Evolutionary conservation across 2,888 invertebrate genomes (phyloP).

Genomic region (Sinhomidia bicolor): DNA sequence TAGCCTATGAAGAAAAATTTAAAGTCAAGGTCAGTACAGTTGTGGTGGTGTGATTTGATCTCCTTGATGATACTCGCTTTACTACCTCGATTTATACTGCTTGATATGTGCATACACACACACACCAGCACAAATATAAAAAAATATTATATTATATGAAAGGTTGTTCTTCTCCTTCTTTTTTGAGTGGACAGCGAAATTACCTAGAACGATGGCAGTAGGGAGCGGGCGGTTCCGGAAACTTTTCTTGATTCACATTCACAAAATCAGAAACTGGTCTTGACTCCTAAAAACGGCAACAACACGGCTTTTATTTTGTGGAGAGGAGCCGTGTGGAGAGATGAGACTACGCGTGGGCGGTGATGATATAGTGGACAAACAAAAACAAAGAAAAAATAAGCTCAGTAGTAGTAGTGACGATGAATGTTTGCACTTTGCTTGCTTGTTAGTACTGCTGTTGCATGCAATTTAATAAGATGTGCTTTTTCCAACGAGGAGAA

Average conservation of each 20-base stretch:
- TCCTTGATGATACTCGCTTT: constrained; percentile 47
- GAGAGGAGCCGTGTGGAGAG: constrained; percentile 16
- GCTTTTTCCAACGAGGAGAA: constrained; percentile 12
- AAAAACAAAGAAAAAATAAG: constrained; percentile 48
- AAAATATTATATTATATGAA: neutral
- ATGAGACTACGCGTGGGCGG: constrained; percentile 46
- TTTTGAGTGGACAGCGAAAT: neutral
- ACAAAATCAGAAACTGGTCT: constrained; percentile 65
- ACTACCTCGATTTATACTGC: neutral
- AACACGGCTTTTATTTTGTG: constrained; percentile 43
- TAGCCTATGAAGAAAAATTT: constrained; percentile 4
- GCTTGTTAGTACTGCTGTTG: neutral
- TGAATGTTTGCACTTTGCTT: constrained; percentile 51
- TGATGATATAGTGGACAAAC: constrained; percentile 48
- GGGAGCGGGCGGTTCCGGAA: constrained; percentile 65
- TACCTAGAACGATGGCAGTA: constrained; percentile 42
- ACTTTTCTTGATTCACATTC: constrained; percentile 55
- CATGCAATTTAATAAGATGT: neutral
- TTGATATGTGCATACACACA: neutral
- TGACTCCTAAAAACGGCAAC: constrained; percentile 38
- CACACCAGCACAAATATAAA: constrained; percentile 29
- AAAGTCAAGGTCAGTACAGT: constrained; percentile 65
- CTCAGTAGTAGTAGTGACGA: neutral
- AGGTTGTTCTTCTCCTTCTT: constrained; percentile 22
- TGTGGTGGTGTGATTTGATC: constrained; percentile 20